These are phyloP conservation scores for Danio jaintianensis DNA, from an alignment of 2,797 vertebrate species.

Conservation along the genomic window DNA sequence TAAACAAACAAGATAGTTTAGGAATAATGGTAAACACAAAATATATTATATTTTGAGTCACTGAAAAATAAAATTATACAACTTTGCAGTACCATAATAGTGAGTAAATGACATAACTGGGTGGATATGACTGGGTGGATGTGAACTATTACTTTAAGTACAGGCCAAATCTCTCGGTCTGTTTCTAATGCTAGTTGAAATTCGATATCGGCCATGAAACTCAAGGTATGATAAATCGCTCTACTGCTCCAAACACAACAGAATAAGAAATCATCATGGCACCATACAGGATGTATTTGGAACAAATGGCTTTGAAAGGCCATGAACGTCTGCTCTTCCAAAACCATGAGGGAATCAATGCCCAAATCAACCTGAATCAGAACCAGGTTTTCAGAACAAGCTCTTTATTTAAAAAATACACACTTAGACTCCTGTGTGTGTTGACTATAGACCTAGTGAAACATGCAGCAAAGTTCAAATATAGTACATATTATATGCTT, in stretches of 20 bases:
- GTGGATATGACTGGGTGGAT: not conserved
- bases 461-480: not conserved
- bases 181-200: not conserved
- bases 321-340: slow-evolving; percentile 21
- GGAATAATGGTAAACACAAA: not conserved
- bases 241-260: slow-evolving; percentile 21
- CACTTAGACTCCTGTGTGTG: not conserved
- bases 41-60: no score
- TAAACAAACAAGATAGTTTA: not conserved
- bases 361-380: slow-evolving; percentile 5
- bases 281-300: not conserved
- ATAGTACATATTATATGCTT: not conserved
- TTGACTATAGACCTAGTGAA: not conserved
- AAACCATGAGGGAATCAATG: not conserved
- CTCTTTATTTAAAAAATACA: not conserved
- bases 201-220: slow-evolving; percentile 2
- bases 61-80: not conserved
- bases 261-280: slow-evolving; percentile 22
- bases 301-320: not conserved
- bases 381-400: slow-evolving; percentile 28
- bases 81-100: not conserved
- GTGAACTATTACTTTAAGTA: not conserved
- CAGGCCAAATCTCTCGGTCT: not conserved
- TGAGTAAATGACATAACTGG: not conserved
- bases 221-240: slow-evolving; percentile 17